These are phyloP conservation scores for Zaprionus vittiger DNA, from an alignment of 1,140 invertebrate genomes.

Conservation along the genomic window DNA sequence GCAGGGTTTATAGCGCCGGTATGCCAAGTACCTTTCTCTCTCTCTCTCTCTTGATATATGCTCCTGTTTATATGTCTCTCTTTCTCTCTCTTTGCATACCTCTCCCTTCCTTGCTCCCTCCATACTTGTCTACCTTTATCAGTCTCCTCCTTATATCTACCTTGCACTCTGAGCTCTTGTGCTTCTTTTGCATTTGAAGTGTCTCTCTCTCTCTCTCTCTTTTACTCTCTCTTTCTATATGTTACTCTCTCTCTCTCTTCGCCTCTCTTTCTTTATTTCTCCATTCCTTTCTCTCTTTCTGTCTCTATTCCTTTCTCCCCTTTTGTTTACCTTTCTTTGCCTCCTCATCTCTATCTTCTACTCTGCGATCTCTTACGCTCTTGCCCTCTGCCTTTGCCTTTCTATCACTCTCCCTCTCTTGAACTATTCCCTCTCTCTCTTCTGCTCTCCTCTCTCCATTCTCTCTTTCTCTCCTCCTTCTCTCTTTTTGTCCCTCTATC, in stretches of 20 bases:
- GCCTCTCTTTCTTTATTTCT: too few relatives aligned
- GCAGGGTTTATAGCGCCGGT: conserved; percentile 48
- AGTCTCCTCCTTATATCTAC: too few relatives aligned
- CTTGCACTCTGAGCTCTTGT: too few relatives aligned
- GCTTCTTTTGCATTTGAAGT: too few relatives aligned
- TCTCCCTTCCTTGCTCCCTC: neutral
- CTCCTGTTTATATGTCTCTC: neutral
- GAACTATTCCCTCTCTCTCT: neutral
- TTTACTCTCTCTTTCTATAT: neutral
- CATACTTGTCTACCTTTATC: neutral
- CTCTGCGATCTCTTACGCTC: too few relatives aligned
- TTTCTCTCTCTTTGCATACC: neutral
- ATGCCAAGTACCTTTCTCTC: neutral
- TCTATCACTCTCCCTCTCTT: too few relatives aligned
- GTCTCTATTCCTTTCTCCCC: neutral
- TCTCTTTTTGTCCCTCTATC: neutral
- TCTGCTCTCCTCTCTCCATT: neutral
- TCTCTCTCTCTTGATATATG: too few relatives aligned
- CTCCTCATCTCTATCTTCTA: too few relatives aligned
- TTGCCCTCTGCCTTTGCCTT: too few relatives aligned
- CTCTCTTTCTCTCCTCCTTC: neutral
- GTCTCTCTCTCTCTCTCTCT: too few relatives aligned
- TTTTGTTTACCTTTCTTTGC: too few relatives aligned
- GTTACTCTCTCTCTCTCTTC: neutral
- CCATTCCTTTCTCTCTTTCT: neutral